Base-by-base conservation (phyloP, 2,797 vertebrate genomes). In the Prionace glauca region DNA sequence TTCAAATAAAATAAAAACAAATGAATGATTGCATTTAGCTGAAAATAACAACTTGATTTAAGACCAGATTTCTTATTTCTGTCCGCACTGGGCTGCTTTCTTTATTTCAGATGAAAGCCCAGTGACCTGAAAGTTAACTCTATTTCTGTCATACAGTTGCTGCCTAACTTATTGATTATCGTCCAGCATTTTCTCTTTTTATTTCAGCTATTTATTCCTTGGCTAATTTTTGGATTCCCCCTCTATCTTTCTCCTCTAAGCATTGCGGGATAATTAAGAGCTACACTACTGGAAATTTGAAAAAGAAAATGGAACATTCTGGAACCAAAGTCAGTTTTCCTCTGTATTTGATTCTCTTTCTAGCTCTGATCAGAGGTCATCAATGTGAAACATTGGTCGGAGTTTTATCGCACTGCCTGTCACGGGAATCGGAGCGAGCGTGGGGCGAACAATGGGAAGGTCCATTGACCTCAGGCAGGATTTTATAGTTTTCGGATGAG, bases 31-130 rank as follows among this genome's bases (percentile, higher is more conserved):
- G 18, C 69, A 71, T 94, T 74, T 94, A 74, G 20, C 18, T 77
- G 71, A 95, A 95, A 50, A 60, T 60, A 95, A 20, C 93, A 77
- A 50, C 92, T 45, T 71, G 26, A 56, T 95, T 32, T 56, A 91
- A 77, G 93, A 77, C 29, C 18, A 77, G 93, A 95, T 77, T 95
- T 77, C 5, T 95, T 32, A 56, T 45, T 69, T 92, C 3, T 41
- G 11, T 92, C 87, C 20, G 69, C n/a, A 92, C 0, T 92, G 36
- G 62, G 20, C 36, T 69, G 36, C 2, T 56, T 91, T 65, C 62
- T 91, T 91, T 67, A 67, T 20, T 88, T 22, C 32, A 65, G 32
- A 36, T 65, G 88, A 91, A 62, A 67, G 65, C 18, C 36, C 90
- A 92, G 41, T n/a, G 22, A 9, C 20, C n/a, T 69, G 56, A 20